Evolutionary conservation across 2,888 invertebrate genomes (phyloP).

Genomic region (Acronicta alni): DNA sequence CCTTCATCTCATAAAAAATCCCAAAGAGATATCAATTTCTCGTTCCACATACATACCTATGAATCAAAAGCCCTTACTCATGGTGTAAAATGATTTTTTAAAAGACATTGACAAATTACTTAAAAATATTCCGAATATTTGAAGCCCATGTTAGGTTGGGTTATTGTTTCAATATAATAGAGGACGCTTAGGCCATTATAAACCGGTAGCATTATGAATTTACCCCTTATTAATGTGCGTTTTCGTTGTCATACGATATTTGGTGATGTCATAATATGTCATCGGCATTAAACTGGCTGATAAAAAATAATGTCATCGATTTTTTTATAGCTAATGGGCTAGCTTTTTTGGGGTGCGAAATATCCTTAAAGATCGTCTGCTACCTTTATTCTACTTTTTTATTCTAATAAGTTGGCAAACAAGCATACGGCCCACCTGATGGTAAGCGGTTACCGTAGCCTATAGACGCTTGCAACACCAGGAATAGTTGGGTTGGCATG

Average conservation of each 20-base stretch:
- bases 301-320: too few species aligned
- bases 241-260: conserved; percentile 55
- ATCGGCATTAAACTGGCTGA: too few species aligned
- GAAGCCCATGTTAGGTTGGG: conserved; percentile 13
- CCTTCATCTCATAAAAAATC: neutral
- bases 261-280: neutral
- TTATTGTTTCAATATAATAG: conserved; percentile 49
- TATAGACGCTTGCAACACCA: too few species aligned
- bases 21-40: neutral
- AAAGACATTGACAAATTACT: conserved; percentile 54
- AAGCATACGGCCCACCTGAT: too few species aligned
- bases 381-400: too few species aligned
- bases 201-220: conserved; percentile 72
- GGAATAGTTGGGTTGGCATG: too few species aligned
- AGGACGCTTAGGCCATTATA: conserved; percentile 52
- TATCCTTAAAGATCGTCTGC: too few species aligned
- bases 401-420: too few species aligned
- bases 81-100: conserved; percentile 43
- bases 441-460: too few species aligned
- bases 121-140: conserved; percentile 51
- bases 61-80: conserved; percentile 39
- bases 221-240: conserved; percentile 65
- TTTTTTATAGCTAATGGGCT: too few species aligned
- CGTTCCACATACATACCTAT: neutral
- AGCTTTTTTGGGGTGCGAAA: too few species aligned